Conservation (phyloP, 2,888 invertebrate species). For the Anticlea derivata region DNA sequence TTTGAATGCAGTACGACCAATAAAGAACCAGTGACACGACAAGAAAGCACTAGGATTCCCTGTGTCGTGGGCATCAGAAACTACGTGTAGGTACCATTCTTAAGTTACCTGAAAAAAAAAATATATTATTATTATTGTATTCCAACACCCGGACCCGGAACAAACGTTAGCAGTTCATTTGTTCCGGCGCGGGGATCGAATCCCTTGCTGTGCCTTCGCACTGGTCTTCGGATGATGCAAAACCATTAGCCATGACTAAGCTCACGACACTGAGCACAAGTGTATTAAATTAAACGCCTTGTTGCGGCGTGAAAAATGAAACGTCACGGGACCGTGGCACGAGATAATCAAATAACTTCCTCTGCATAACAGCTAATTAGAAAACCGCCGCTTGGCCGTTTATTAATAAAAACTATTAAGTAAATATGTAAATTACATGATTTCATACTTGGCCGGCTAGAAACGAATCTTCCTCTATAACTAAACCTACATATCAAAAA, state of each 20-base stretch:
- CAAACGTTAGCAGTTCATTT: no score
- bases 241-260: slow-evolving; percentile 2
- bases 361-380: slow-evolving; percentile 44
- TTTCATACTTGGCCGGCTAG: slow-evolving; percentile 42
- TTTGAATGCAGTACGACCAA: no score
- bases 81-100: no score
- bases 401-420: slow-evolving; percentile 47
- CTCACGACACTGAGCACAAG: slow-evolving; percentile 4
- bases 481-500: background rate
- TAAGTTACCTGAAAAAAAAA: no score
- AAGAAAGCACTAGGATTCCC: no score
- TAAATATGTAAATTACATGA: slow-evolving; percentile 47
- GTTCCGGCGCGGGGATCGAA: no score
- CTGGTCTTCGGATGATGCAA: no score
- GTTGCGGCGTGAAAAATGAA: slow-evolving; percentile 15
- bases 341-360: slow-evolving; percentile 39
- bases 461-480: slow-evolving; percentile 8
- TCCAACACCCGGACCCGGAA: no score
- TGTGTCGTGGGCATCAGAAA: no score
- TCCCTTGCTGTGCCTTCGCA: no score
- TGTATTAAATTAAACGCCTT: slow-evolving; percentile 5
- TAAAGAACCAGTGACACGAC: no score
- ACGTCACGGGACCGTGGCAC: slow-evolving; percentile 4
- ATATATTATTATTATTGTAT: no score
- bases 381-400: slow-evolving; percentile 42